Conservation (phyloP, 64 coral and sea anemone genomes). For the Anthopleura sola region DNA sequence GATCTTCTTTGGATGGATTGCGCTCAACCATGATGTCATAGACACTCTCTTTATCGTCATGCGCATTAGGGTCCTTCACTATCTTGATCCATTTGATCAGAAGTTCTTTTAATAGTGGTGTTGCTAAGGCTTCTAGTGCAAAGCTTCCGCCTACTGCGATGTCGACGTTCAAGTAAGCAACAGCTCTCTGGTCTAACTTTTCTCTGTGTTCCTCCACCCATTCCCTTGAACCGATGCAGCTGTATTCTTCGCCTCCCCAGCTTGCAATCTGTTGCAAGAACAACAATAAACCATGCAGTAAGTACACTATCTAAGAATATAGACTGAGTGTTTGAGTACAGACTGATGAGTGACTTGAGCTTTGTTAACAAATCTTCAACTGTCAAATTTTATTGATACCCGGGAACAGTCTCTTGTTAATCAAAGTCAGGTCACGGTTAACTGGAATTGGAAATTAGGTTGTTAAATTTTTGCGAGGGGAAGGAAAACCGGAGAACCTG, state of each 20-base stretch:
- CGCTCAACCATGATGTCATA: slow-evolving; percentile 85
- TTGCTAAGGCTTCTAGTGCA: slow-evolving; percentile 8
- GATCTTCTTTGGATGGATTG: slow-evolving; percentile 22
- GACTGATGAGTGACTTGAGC: too few relatives aligned
- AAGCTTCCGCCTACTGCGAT: slow-evolving; percentile 53
- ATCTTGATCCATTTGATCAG: slow-evolving; percentile 56
- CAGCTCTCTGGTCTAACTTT: slow-evolving; percentile 57
- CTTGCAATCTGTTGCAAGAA: slow-evolving; percentile 52
- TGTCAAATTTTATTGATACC: too few relatives aligned
- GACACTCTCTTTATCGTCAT: slow-evolving; percentile 53
- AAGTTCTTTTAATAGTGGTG: slow-evolving; percentile 45
- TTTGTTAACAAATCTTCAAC: too few relatives aligned
- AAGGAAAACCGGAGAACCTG: too few relatives aligned
- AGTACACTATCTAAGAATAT: not conserved
- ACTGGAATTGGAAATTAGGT: too few relatives aligned
- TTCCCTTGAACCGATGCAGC: slow-evolving; percentile 72
- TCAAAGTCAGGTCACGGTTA: too few relatives aligned
- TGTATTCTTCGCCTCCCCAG: slow-evolving; percentile 73
- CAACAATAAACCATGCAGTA: not conserved
- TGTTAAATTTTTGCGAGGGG: too few relatives aligned
- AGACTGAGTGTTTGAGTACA: not conserved
- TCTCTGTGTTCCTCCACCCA: slow-evolving; percentile 88
- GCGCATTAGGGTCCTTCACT: slow-evolving; percentile 74
- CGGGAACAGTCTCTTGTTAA: too few relatives aligned
- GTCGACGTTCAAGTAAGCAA: slow-evolving; percentile 86